Evolutionary conservation across 2,888 invertebrate genomes (phyloP).

Genomic region (Mimumesa dahlbomi): DNA sequence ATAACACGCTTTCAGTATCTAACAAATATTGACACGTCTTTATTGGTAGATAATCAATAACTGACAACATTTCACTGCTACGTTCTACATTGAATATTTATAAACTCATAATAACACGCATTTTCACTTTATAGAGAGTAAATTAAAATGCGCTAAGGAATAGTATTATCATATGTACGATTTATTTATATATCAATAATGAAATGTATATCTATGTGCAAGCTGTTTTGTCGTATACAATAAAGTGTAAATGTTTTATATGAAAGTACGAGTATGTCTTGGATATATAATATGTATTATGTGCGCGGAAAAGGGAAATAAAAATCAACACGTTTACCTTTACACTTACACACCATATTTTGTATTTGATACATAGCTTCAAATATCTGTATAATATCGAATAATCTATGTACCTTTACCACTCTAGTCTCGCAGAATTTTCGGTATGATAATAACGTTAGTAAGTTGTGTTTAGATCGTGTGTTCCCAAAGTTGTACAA

Average conservation of each 20-base stretch:
- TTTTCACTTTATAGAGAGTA: constrained; percentile 16
- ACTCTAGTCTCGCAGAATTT: constrained; percentile 32
- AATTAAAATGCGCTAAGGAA: constrained; percentile 30
- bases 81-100: constrained; percentile 28
- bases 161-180: constrained; percentile 27
- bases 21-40: constrained; percentile 28
- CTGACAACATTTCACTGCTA: constrained; percentile 8
- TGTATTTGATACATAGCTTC: constrained; percentile 70
- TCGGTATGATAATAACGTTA: constrained; percentile 18
- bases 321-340: constrained; percentile 43
- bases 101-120: constrained; percentile 21
- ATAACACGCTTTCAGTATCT: constrained; percentile 19
- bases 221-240: constrained; percentile 35
- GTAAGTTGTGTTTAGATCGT: constrained; percentile 22
- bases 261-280: constrained; percentile 2
- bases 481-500: constrained; percentile 39
- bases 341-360: constrained; percentile 71
- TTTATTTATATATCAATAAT: constrained; percentile 42
- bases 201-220: constrained; percentile 28
- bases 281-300: constrained; percentile 13
- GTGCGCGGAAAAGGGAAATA: constrained; percentile 11
- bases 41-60: constrained; percentile 6
- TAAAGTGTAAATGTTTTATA: constrained; percentile 51
- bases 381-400: constrained; percentile 46
- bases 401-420: constrained; percentile 42